Evolutionary conservation across 2,797 vertebrate genomes (phyloP).

Genomic region (Notoglanidium macrostoma): DNA sequence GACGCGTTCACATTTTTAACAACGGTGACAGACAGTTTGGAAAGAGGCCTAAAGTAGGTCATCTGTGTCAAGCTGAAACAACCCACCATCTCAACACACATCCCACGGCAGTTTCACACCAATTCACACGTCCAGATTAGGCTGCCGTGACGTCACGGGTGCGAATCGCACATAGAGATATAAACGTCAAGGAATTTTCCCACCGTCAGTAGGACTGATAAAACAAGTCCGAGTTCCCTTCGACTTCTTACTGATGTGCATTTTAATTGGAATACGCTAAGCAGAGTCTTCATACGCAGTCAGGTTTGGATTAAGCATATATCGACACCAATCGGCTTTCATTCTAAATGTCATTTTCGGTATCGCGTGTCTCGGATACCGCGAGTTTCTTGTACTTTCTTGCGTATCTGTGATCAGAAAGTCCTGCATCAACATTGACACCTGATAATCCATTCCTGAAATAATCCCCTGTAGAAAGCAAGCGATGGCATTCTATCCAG

Average conservation of each 20-base stretch:
- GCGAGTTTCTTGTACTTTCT: background rate
- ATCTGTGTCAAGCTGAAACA: background rate
- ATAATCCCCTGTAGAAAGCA: background rate
- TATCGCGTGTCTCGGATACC: background rate
- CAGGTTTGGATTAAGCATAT: background rate
- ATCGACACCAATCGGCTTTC: background rate
- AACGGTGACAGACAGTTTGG: background rate
- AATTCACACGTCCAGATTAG: constrained; percentile 9
- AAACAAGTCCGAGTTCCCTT: background rate
- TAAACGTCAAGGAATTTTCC: background rate
- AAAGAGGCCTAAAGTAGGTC: constrained; percentile 4
- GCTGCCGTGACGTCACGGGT: background rate
- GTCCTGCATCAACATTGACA: background rate
- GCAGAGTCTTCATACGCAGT: background rate
- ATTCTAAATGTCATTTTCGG: background rate
- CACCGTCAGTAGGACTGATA: background rate
- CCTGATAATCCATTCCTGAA: constrained; percentile 2
- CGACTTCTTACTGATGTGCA: too few species aligned
- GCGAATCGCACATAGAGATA: constrained; percentile 4
- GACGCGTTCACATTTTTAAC: background rate
- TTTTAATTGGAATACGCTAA: background rate
- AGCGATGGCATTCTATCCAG: too few species aligned
- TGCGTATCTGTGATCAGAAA: background rate
- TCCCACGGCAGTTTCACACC: background rate
- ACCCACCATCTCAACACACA: background rate